Conservation (phyloP, 2,797 vertebrate species). For the Pteronotus mesoamericanus region DNA sequence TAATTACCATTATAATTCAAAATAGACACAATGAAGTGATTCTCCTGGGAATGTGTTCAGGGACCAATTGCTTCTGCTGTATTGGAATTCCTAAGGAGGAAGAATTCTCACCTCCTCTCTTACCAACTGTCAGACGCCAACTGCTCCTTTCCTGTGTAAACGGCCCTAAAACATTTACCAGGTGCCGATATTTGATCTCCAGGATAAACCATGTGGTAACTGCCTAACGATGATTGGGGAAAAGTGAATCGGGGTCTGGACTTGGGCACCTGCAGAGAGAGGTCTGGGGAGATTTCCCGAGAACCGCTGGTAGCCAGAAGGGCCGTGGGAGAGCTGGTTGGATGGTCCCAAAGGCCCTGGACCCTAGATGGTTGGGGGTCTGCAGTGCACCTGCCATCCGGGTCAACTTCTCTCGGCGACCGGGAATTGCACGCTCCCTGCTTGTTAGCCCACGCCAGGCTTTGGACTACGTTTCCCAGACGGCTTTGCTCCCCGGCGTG, state of each 20-base stretch:
- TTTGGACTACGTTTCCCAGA: conserved; percentile 73
- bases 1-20: background rate
- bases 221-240: background rate
- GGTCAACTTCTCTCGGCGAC: background rate
- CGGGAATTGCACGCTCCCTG: accelerated
- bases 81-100: background rate
- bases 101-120: background rate
- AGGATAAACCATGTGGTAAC: background rate
- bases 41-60: background rate
- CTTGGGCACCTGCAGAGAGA: background rate
- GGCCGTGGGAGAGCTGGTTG: background rate
- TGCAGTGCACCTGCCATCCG: too few relatives aligned
- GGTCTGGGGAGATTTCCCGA: background rate
- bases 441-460: accelerated
- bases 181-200: background rate
- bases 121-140: conserved; percentile 18
- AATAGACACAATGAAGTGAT: background rate
- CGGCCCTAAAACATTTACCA: background rate
- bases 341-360: background rate
- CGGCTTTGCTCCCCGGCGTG: background rate
- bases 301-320: background rate
- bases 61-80: background rate
- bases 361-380: background rate
- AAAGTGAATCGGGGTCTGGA: background rate
- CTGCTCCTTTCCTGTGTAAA: background rate